A percentile compares a stretch with the other conserved stretches of the same genome.
phyloP scores from a whole-genome alignment of 2,113 vertebrate genomes.

The Platysteira castanea region DNA sequence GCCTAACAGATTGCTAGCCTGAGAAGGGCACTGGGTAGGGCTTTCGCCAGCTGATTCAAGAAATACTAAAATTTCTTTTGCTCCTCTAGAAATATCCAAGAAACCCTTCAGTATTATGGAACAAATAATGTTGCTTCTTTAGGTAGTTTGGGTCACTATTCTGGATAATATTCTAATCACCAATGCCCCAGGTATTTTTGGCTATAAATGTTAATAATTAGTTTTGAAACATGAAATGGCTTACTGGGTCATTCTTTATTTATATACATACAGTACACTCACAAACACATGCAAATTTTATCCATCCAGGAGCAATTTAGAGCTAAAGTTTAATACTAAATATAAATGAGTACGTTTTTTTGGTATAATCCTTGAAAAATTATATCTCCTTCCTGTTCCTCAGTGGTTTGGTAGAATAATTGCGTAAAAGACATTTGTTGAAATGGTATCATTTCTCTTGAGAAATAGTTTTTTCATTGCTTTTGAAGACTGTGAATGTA shows the following conservation, averaged over 20 bases:
- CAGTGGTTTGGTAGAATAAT: not conserved
- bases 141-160: accelerated
- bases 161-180: not conserved
- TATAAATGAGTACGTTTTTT: not conserved
- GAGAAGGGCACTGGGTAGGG: not conserved
- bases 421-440: not conserved
- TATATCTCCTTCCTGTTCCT: not conserved
- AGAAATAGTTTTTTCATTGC: not conserved
- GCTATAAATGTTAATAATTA: not conserved
- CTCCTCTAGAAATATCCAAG: not conserved
- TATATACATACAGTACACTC: not conserved
- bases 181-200: not conserved
- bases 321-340: not conserved
- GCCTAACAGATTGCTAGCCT: not conserved
- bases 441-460: not conserved
- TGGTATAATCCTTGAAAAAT: not conserved
- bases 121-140: not conserved
- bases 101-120: not conserved
- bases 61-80: not conserved
- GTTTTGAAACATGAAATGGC: not conserved
- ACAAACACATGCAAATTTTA: not conserved
- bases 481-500: not conserved
- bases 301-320: not conserved
- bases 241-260: not conserved
- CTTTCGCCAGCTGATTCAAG: not conserved